Evolutionary conservation across 2,113 vertebrate genomes (phyloP).

Genomic region (Oryzias javanicus): DNA sequence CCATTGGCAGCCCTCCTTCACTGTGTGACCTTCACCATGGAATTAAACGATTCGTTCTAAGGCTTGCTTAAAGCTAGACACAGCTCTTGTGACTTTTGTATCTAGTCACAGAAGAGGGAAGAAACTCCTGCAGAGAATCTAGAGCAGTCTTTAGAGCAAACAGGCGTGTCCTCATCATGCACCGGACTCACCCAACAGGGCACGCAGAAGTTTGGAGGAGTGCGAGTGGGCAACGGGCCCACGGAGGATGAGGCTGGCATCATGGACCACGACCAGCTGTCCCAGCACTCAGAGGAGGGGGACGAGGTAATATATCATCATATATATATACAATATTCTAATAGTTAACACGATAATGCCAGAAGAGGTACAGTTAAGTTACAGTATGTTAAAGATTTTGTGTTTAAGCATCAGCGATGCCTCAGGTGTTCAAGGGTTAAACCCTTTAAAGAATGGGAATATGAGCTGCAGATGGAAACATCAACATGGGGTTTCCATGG

Average conservation of each 20-base stretch:
- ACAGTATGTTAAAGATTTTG: no score
- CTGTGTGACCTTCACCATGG: slow-evolving; percentile 3
- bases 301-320: slow-evolving; percentile 85
- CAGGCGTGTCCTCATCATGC: slow-evolving; percentile 81
- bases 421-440: no score
- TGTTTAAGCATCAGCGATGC: not conserved
- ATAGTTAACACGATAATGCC: no score
- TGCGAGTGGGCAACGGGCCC: slow-evolving; percentile 96
- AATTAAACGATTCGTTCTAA: slow-evolving; percentile 32
- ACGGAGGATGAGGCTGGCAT: slow-evolving; percentile 99
- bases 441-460: no score
- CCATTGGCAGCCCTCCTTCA: not conserved
- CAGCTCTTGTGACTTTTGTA: slow-evolving; percentile 81
- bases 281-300: slow-evolving; percentile 94
- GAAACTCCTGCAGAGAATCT: slow-evolving; percentile 79
- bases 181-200: slow-evolving; percentile 87
- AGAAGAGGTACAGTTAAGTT: no score
- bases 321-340: no score
- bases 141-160: slow-evolving; percentile 81
- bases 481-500: slow-evolving; percentile 37
- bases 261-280: slow-evolving; percentile 98
- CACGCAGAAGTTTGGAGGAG: slow-evolving; percentile 96
- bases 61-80: slow-evolving; percentile 78
- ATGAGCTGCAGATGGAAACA: slow-evolving; percentile 54
- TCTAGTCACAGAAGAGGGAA: slow-evolving; percentile 82